Conservation (phyloP, 2,888 invertebrate genomes). For the Hyppa rectilinea region DNA sequence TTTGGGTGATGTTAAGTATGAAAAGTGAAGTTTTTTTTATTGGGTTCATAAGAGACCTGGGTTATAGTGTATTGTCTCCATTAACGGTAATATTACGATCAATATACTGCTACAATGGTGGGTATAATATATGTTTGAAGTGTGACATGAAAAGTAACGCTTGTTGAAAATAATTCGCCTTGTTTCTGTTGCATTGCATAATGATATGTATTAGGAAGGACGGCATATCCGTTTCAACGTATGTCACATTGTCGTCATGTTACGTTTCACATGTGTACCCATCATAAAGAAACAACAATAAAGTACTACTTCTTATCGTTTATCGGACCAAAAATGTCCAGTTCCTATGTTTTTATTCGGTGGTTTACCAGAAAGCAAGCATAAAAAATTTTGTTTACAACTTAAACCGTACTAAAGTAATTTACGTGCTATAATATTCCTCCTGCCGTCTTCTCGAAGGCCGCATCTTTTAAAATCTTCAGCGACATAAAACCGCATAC, state of each 20-base stretch:
- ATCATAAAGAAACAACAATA: neutral
- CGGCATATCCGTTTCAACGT: neutral
- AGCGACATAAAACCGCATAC: constrained; percentile 12
- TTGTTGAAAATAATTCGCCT: neutral
- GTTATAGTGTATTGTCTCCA: no score
- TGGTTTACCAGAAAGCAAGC: neutral
- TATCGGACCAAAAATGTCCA: neutral
- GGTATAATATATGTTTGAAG: no score
- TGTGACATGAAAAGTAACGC: no score
- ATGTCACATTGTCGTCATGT: neutral
- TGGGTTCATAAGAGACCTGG: no score
- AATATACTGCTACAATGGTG: neutral
- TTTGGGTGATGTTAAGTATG: neutral
- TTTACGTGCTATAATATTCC: neutral
- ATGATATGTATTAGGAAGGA: no score
- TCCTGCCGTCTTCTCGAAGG: neutral
- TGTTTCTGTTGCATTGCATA: neutral
- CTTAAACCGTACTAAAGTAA: neutral
- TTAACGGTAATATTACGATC: neutral
- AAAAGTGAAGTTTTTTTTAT: neutral
- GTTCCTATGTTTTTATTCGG: neutral
- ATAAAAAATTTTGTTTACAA: constrained; percentile 6
- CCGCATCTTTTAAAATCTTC: constrained; percentile 11
- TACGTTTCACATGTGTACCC: neutral
- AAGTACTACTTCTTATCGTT: neutral